Base-by-base conservation (phyloP, 2,888 invertebrate genomes). In the Lymantria monacha region DNA sequence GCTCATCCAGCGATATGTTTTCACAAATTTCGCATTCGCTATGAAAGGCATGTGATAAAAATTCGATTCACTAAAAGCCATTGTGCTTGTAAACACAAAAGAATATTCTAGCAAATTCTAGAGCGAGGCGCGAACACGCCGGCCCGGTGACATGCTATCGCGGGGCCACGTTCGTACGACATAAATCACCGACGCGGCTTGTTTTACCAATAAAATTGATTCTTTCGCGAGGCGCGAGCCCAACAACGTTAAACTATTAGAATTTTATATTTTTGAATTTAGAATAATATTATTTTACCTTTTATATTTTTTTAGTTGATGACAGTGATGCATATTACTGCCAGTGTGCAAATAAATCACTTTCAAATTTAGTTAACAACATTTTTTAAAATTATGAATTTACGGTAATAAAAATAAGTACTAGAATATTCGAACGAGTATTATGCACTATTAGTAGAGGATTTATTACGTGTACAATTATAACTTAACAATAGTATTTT, bases 181-280 rank as follows among this genome's bases (percentile, higher is more conserved):
- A 87, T 89, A 89, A 90, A 89, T 89, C 88, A 88, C 81, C 69
- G 68, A 72, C 72, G 72, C 79, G 72, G 84, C 80, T 85, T 89
- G 88, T 88, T 90, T 88, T 80, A 84, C 86, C 84, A 87, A 88
- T 88, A 85, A 86, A 87, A 90, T 85, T 87, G 85, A 89, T 86
- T 86, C 84, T 83, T 87, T 84, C 75, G 70, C 77, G 76, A 77
- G 76, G 83, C 76, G 72, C 73, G 71, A 68, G 58, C 61, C 59
- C 67, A 55, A 66, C 74, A 61, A 76, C 72, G 72, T 70, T 70
- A 69, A 73, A 74, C 70, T 66, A 53, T 65, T 54, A 12, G 43
- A 63, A 53, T 59, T 63, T 57, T 56, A 49, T 57, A 58, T 54
- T 74, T 69, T 69, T 56, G 46, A 68, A 69, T 46, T 46, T 30